These are phyloP conservation scores for Aspiorhynchus laticeps DNA, from an alignment of 2,113 vertebrate genomes.

Conservation along the genomic window DNA sequence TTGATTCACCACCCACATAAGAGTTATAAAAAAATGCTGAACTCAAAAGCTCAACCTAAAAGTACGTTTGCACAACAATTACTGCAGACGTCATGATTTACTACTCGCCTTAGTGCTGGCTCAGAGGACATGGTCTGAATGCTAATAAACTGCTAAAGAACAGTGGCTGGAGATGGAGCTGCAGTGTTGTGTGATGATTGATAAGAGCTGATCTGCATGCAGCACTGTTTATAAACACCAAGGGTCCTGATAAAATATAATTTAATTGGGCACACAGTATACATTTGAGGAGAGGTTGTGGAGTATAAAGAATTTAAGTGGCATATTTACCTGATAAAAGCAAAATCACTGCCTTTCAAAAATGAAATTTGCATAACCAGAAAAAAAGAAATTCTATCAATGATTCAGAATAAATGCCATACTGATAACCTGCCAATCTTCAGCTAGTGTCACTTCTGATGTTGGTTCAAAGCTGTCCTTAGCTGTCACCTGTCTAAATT, in stretches of 20 bases:
- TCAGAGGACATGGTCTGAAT: neutral
- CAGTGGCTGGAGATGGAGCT: conserved; percentile 17
- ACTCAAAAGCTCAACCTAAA: neutral
- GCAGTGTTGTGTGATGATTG: neutral
- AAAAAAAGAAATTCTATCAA: neutral
- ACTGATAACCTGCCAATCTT: neutral
- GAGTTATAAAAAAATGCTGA: neutral
- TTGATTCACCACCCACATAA: neutral
- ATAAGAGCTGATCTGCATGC: conserved; percentile 18
- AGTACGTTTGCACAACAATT: neutral
- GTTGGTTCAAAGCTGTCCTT: neutral
- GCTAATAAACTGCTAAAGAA: conserved; percentile 30
- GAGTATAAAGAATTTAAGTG: conserved; percentile 56
- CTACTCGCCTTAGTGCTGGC: conserved; percentile 4
- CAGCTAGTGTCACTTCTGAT: neutral
- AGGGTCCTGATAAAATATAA: neutral
- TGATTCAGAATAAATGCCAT: neutral
- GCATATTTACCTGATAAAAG: neutral
- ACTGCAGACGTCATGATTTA: neutral
- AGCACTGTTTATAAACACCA: conserved; percentile 11
- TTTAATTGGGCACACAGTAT: neutral
- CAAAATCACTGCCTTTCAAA: neutral
- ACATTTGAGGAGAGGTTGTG: neutral
- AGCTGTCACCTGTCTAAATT: neutral
- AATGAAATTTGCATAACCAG: neutral